Base-by-base conservation (phyloP, 2,888 invertebrate genomes). In the Orchesellides sinensis region DNA sequence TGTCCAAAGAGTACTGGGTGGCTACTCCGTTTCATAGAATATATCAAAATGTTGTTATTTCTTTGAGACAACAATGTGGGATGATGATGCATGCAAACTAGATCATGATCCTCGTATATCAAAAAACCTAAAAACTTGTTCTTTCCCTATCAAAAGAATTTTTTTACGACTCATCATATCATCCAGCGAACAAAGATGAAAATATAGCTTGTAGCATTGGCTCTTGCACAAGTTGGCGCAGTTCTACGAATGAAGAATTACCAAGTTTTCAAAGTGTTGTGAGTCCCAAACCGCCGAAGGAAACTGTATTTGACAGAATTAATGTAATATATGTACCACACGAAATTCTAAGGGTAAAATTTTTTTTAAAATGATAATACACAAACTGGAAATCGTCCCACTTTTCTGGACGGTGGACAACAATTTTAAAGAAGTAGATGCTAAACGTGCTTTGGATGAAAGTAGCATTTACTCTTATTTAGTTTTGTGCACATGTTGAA, bases 11-110 rank as follows among this genome's bases (percentile, higher is more conserved):
- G 49, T 12, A 32, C 65, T 47, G 79, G 79, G 79, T 80, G 79
- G 79, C 72, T 70, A 27, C 52, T 65, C 61, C 1, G 32, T 29
- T 65, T 72, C 27, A 56, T 35, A 35, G 54, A 45, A 54, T 63
- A n/a, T n/a, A 70, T 70, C 70, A 79, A 80, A 72, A 80, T 72
- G 79, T 72, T 80, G 61, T 29, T 77, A 19, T 77, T 47, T 66
- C 40, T 23, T 35, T 17, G 35, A 40, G 32, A 63, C 52, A 35
- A 52, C 54, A 40, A 52, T 32, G 19, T 21, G 68, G 47, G 61
- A 78, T 14, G 66, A 70, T 63, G 66, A 59, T 8, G 77, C 61
- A 69, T 77, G 77, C 69, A 69, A 77, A 59, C 47, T 47, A 29
- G 77, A 61, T n/a, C 40, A 29, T 32, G 29, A 17, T 23, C 29